A percentile compares a stretch with the other conserved stretches of the same genome.
phyloP scores from a whole-genome alignment of 2,797 vertebrate genomes.

The Pelochelys cantorii region DNA sequence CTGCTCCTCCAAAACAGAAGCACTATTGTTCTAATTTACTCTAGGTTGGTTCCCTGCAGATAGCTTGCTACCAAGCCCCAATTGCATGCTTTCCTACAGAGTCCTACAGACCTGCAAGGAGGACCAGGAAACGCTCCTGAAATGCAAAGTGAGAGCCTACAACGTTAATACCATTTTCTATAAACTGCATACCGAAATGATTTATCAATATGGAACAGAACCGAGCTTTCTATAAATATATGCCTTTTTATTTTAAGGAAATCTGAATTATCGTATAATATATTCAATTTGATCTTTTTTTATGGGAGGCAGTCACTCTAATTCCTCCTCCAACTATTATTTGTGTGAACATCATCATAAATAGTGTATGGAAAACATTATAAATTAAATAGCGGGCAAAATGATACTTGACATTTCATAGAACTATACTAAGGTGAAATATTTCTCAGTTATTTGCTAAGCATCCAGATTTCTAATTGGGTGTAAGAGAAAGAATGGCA shows the following conservation, averaged over 20 bases:
- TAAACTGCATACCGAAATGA: neutral
- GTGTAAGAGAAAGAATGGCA: neutral
- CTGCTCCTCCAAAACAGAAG: no score
- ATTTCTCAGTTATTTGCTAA: neutral
- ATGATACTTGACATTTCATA: neutral
- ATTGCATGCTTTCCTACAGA: neutral
- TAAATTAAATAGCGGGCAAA: neutral
- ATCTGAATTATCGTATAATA: neutral
- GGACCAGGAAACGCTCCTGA: neutral
- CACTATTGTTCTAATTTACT: no score
- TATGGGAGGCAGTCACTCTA: neutral
- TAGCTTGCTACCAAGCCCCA: no score
- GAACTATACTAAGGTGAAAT: neutral
- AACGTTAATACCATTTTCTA: neutral
- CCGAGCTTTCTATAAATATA: accelerated
- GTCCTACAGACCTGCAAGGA: neutral
- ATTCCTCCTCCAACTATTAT: neutral
- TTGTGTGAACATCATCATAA: neutral
- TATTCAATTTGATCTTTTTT: neutral
- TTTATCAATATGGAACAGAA: neutral
- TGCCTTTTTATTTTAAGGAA: neutral
- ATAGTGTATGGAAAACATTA: neutral
- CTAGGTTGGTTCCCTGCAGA: no score
- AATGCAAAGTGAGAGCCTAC: neutral
- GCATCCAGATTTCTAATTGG: neutral